Evolutionary conservation across 2,797 vertebrate species (phyloP).

Genomic region (Simalia tracyae): DNA sequence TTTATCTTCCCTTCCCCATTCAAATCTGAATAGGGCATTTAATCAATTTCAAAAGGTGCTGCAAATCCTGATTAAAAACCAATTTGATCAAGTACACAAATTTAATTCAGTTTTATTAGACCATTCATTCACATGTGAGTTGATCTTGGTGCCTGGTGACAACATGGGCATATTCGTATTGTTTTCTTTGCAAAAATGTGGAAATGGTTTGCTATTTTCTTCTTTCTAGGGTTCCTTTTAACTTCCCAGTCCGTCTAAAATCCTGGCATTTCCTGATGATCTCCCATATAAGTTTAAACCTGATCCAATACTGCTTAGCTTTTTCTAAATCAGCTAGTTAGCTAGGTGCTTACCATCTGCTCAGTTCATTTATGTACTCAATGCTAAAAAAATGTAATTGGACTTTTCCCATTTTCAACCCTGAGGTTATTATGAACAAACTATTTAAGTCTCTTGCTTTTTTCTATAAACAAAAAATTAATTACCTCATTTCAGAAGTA

Average conservation of each 20-base stretch:
- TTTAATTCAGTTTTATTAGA: neutral
- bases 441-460: neutral
- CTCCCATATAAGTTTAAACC: neutral
- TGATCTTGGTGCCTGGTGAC: neutral
- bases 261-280: neutral
- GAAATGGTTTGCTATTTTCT: neutral
- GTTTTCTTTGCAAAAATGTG: neutral
- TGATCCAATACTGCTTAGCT: neutral
- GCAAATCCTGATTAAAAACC: neutral
- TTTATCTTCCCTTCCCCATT: neutral
- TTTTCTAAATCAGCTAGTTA: neutral
- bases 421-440: neutral
- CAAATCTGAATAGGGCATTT: neutral
- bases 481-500: conserved; percentile 17
- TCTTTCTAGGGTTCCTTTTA: neutral
- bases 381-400: neutral
- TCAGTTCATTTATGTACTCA: neutral
- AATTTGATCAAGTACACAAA: neutral
- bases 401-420: neutral
- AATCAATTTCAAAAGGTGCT: neutral
- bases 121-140: neutral
- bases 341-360: neutral
- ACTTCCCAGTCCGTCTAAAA: neutral
- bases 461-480: conserved; percentile 15
- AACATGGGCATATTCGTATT: neutral